Conservation (phyloP, 2,797 vertebrate genomes). For the Spea hammondii region DNA sequence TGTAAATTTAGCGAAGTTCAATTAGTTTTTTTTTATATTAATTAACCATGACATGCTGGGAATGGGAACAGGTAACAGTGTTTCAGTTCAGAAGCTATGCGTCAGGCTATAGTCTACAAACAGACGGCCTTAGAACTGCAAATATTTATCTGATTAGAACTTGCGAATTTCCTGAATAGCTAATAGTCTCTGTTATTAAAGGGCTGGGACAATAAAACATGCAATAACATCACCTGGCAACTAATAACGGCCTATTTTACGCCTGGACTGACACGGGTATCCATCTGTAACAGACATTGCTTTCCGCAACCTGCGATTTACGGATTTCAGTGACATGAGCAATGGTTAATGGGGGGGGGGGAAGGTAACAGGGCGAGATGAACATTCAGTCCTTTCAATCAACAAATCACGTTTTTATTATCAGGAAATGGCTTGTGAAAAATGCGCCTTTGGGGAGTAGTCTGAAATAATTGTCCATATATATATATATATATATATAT, state of each 20-base stretch:
- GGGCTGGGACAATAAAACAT: not conserved
- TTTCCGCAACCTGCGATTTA: not conserved
- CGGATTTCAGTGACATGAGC: too few relatives aligned
- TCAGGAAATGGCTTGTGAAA: not conserved
- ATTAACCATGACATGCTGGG: not conserved
- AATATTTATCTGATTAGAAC: not conserved
- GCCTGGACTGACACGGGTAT: constrained; percentile 21
- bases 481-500: not conserved
- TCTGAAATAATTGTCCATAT: not conserved
- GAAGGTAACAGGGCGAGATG: not conserved
- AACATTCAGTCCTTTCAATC: constrained; percentile 10
- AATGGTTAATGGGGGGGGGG: not conserved
- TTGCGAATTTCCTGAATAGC: not conserved
- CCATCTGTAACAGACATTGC: constrained; percentile 15
- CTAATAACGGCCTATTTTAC: constrained; percentile 19
- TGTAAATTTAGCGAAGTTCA: not conserved
- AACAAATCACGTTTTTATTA: constrained; percentile 11
- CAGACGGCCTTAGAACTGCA: not conserved
- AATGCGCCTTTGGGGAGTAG: not conserved
- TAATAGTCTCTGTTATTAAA: constrained; percentile 1
- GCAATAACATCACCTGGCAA: constrained; percentile 31
- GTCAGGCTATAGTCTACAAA: too few relatives aligned
- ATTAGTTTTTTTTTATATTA: not conserved
- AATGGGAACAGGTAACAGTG: not conserved
- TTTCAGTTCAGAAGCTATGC: not conserved